A percentile compares a stretch with the other conserved stretches of the same genome.
phyloP scores from a whole-genome alignment of 2,797 vertebrate species.

The Scolopax rusticola region DNA sequence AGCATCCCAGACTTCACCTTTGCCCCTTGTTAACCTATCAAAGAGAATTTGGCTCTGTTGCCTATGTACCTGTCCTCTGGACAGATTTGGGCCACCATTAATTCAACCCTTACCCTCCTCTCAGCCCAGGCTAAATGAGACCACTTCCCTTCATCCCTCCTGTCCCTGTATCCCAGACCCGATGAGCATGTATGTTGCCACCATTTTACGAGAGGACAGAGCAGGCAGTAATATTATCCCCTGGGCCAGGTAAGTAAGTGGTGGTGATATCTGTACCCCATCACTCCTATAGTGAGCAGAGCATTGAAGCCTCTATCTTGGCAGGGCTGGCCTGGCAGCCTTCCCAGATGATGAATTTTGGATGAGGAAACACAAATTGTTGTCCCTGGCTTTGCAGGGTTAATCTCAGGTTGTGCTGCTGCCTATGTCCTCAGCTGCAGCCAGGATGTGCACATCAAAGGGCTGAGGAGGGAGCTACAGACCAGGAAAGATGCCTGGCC shows the following conservation, averaged over 20 bases:
- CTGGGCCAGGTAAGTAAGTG: not conserved
- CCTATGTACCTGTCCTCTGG: not conserved
- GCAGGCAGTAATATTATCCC: not conserved
- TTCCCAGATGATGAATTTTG: not conserved
- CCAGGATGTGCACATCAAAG: not conserved
- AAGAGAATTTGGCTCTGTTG: not conserved
- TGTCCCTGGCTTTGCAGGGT: not conserved
- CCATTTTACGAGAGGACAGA: not conserved
- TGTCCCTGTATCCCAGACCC: rapidly evolving
- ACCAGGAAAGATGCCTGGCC: not conserved
- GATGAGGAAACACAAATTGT: not conserved
- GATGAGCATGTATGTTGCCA: rapidly evolving
- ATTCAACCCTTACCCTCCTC: not conserved
- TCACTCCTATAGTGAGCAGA: not conserved
- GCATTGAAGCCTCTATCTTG: not conserved
- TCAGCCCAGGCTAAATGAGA: not conserved
- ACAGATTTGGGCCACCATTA: not conserved
- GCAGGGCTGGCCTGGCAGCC: not conserved
- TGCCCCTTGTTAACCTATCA: not conserved
- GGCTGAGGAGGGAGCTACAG: conserved; percentile 59
- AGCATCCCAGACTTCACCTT: not conserved
- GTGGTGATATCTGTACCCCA: not conserved
- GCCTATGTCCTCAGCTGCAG: not conserved
- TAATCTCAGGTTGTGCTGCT: not conserved
- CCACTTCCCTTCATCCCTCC: not conserved